Evolutionary conservation across 2,113 vertebrate genomes (phyloP).

Genomic region (Calidris pygmaea): DNA sequence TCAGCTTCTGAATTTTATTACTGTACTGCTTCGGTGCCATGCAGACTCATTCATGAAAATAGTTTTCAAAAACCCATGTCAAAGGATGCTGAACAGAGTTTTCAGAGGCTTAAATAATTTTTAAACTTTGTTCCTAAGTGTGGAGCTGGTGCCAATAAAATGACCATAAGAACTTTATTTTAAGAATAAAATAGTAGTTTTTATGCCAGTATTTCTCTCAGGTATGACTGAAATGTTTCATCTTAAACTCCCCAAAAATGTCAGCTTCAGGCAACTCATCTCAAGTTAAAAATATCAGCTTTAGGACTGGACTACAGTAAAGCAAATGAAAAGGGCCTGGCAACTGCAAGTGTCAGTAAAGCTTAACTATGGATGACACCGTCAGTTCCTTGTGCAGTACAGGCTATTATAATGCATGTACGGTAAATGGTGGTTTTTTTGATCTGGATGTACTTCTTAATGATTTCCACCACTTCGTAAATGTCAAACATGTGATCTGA

Average conservation of each 20-base stretch:
- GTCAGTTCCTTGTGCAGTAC: neutral
- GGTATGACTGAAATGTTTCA: neutral
- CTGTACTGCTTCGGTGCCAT: accelerated
- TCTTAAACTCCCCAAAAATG: neutral
- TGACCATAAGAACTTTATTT: neutral
- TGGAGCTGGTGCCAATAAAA: neutral
- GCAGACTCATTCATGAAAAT: neutral
- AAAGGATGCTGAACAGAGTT: neutral
- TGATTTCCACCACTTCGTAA: neutral
- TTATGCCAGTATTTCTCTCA: neutral
- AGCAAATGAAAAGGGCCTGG: neutral
- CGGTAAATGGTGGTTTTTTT: neutral
- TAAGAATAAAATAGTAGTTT: neutral
- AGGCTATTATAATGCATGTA: accelerated
- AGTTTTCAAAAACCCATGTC: neutral
- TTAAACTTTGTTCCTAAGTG: neutral
- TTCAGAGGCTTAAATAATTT: neutral
- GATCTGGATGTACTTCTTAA: neutral
- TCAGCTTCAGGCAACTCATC: neutral
- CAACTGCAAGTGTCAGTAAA: neutral
- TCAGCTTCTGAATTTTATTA: neutral
- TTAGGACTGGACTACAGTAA: neutral
- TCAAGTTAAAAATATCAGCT: neutral
- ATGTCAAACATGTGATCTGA: neutral
- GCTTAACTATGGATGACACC: neutral